Base-by-base conservation (phyloP, 2,797 vertebrate species). In the Crypturellus tataupa region DNA sequence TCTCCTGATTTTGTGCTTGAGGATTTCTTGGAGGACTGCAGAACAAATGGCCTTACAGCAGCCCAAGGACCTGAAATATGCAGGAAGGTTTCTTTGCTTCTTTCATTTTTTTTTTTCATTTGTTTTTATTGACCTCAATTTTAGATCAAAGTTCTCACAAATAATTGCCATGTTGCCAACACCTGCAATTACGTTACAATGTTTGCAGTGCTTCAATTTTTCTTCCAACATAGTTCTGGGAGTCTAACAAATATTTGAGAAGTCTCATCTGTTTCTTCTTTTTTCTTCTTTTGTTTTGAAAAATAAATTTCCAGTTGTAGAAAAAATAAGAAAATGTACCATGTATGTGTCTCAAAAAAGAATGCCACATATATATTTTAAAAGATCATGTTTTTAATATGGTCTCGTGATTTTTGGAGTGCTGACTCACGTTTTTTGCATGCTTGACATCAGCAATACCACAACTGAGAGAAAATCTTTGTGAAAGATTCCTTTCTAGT, bases 381-480 rank as follows among this genome's bases (percentile, higher is more conserved):
- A 83, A 80, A 78, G 31, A 39, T 33, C 6, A 16, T 47, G 35
- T 68, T 44, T 40, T 55, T 7, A 75, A 64, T 49, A 23, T 11
- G 77, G 70, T 94, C 96, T 73, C 58, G 23, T 94, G 94, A 95
- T 70, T 94, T 94, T 77, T 73, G 47, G 46, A 72, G 76, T 89
- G 94, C 94, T 96, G 94, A 97, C 83, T 96, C 92, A 96, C 1
- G 40, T 65, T 86, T 96, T 94, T 73, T 96, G 53, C 71, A 88
- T 80, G 85, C 85, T 94, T 96, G 94, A 95, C 94, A 95, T 96
- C 92, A 96, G 94, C 95, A 96, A 96, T 95, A 96, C 96, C 96
- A 96, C 95, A 96, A 96, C 96, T 96, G 93, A 96, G 93, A 94
- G 94, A 96, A 96, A 95, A 93, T 97, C 89, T 95, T 95, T 94